Conservation (phyloP, 2,113 vertebrate species). For the Madoqua kirkii region DNA sequence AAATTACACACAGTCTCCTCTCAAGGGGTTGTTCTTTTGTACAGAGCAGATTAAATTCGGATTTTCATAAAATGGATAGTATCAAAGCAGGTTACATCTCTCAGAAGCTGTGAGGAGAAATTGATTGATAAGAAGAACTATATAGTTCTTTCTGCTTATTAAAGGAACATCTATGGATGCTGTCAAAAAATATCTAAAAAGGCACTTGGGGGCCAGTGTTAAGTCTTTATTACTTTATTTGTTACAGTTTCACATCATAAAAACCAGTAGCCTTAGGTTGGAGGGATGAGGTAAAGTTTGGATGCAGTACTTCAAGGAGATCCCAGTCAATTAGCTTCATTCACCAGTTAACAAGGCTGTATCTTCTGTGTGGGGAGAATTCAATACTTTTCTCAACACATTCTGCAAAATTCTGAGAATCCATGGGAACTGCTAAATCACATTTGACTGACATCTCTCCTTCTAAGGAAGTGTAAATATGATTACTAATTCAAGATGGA, state of each 20-base stretch:
- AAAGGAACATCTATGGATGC: background rate
- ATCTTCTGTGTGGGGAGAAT: background rate
- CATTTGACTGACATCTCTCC: background rate
- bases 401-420: background rate
- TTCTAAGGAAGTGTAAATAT: background rate
- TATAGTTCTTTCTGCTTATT: background rate
- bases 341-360: background rate
- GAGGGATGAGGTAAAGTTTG: background rate
- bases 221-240: background rate
- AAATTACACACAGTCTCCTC: background rate
- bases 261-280: background rate
- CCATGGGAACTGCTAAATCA: background rate
- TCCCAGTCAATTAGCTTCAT: background rate
- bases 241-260: background rate
- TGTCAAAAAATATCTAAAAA: background rate
- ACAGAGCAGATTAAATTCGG: background rate
- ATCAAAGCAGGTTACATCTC: background rate
- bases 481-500: background rate
- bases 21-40: background rate
- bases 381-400: background rate
- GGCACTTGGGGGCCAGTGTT: background rate
- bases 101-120: background rate
- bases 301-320: background rate
- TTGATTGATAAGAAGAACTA: background rate
- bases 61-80: background rate